Conservation (phyloP, 2,888 invertebrate genomes). For the Pogonocherus hispidulus region DNA sequence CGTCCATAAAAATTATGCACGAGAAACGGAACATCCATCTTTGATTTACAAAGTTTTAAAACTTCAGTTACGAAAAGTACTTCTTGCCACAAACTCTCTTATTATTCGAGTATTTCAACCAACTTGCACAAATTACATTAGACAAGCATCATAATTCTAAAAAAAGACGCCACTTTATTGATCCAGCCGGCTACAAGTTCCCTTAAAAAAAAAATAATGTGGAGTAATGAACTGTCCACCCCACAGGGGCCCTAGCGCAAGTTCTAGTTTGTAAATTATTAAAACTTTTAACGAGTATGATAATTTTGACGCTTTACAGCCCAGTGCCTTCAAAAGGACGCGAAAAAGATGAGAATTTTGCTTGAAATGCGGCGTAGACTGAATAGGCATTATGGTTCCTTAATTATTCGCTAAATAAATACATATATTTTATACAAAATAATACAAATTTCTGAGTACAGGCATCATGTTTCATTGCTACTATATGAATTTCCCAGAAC, state of each 20-base stretch:
- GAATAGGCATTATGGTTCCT: not conserved
- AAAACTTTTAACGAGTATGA: constrained; percentile 6
- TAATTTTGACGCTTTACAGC: not conserved
- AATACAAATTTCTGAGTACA: too few relatives aligned
- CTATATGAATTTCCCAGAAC: too few relatives aligned
- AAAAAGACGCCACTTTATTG: not conserved
- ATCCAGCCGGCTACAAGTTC: not conserved
- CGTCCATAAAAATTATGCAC: too few relatives aligned
- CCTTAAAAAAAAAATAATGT: not conserved
- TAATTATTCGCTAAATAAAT: not conserved
- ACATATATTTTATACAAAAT: too few relatives aligned
- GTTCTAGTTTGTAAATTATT: constrained; percentile 4
- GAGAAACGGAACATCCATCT: too few relatives aligned
- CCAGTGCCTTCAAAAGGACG: not conserved
- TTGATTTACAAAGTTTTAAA: too few relatives aligned
- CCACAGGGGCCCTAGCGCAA: not conserved
- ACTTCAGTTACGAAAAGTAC: too few relatives aligned
- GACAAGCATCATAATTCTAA: not conserved
- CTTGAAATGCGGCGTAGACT: not conserved
- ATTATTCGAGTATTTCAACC: too few relatives aligned
- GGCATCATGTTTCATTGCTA: too few relatives aligned
- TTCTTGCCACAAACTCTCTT: too few relatives aligned
- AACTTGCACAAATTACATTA: too few relatives aligned
- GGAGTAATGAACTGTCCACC: constrained; percentile 2
- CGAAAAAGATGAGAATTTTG: not conserved